Evolutionary conservation across 53 echinoderm and acorn worm genomes (phyloP).

Genomic region (Glandiceps talaboti): DNA sequence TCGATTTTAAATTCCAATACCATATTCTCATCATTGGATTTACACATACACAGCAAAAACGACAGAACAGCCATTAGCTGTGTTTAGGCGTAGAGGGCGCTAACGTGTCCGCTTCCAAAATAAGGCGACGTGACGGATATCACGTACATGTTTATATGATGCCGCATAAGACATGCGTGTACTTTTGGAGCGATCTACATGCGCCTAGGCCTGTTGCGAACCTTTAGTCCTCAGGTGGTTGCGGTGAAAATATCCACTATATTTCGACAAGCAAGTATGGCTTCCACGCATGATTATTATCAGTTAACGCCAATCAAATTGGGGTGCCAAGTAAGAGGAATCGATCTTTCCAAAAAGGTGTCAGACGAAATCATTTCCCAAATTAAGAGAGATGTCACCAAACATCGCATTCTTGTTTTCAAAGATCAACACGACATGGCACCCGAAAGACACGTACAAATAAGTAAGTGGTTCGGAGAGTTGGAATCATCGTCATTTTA

Average conservation of each 20-base stretch:
- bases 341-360: constrained; percentile 22
- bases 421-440: constrained; percentile 13
- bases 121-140: no score
- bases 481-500: constrained; percentile 39
- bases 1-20: no score
- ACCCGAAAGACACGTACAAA: constrained; percentile 27
- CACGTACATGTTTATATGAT: no score
- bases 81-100: no score
- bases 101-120: no score
- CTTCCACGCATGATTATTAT: constrained; percentile 1
- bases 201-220: no score
- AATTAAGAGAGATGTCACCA: constrained; percentile 28
- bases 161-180: no score
- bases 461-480: constrained; percentile 46
- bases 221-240: no score
- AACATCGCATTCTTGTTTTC: constrained; percentile 34
- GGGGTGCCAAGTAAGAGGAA: constrained; percentile 22
- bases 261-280: background rate
- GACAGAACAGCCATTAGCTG: background rate
- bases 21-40: no score
- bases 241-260: background rate
- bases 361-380: constrained; percentile 14
- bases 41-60: no score
- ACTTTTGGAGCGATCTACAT: no score
- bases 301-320: constrained; percentile 14